Evolutionary conservation across 2,113 vertebrate genomes (phyloP), one percentile per base, ranked within the genome.

Genomic region (Toxotes chatareus): DNA sequence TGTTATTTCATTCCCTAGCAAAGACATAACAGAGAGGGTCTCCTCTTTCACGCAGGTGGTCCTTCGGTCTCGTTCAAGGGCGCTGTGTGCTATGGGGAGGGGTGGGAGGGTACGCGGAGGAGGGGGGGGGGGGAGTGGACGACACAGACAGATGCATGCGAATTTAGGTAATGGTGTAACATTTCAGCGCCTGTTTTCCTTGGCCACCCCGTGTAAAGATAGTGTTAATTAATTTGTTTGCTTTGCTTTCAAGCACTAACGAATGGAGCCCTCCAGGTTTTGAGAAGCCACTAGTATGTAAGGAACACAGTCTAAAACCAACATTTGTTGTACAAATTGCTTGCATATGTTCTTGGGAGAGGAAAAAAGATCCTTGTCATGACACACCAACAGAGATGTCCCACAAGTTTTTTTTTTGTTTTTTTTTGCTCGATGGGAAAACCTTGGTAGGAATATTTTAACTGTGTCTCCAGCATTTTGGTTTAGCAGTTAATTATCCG

Each of bases 21-120:
- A 94, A 96, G 95, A 95, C 95, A 95, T 96, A 96, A 96, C 95
- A 95, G 93, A 91, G 90, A 88, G 93, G 94, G 93, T 95, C 94
- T 96, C 95, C 92, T 91, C 94, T 95, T 95, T 95, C 94, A 94
- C 90, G 85, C 94, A 95, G 95, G 95, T 95, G 95, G 94, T 95
- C 94, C 91, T 89, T 87, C 89, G 60, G 90, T 91, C 92, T 92
- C 86, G 91, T 94, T 94, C 94, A 94, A 94, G 93, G 93, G 88
- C 93, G 81, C 89, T 40, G 87, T 87, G 90, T 80, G 87, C 55
- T 59, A 74, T 61, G 87, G 88, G 86, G 90, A 90, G 82, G 91
- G 90, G 86, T 65, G 86, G 90, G 89, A 82, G 79, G 80, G 84
- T 68, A 70, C 66, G 82, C 12, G 76, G 44, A 6, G 16, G n/a